Evolutionary conservation across 2,113 vertebrate species (phyloP).

Genomic region (Petromus typicus): DNA sequence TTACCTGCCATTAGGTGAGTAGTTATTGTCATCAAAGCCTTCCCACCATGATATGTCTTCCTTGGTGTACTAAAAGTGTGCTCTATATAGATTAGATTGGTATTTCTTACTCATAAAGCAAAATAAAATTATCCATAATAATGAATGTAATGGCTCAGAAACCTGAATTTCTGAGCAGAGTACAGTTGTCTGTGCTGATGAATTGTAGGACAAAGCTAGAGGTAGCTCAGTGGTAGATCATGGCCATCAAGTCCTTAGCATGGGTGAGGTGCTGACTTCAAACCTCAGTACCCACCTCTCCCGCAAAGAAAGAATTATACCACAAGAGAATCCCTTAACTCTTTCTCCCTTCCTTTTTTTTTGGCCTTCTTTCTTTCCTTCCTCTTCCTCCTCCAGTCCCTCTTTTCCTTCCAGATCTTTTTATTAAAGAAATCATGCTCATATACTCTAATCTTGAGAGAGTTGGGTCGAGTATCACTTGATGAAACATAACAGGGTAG

Average conservation of each 20-base stretch:
- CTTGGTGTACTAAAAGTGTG: not conserved
- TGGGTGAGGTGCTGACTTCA: not conserved
- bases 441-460: not conserved
- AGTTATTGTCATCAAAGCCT: not conserved
- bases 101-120: not conserved
- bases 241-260: not conserved
- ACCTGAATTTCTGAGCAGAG: not conserved
- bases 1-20: not conserved
- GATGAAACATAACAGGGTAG: not conserved
- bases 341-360: not conserved
- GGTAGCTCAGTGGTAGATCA: not conserved
- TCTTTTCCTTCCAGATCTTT: not conserved
- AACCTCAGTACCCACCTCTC: not conserved
- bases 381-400: not conserved
- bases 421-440: not conserved
- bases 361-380: not conserved
- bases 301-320: not conserved
- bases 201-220: not conserved
- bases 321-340: not conserved
- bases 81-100: not conserved
- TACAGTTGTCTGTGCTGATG: not conserved
- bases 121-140: not conserved
- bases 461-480: not conserved
- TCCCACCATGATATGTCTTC: not conserved
- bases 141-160: not conserved